A percentile compares a stretch with the other conserved stretches of the same genome.
phyloP scores from a whole-genome alignment of 2,797 vertebrate species.

The Clarias fuscus region DNA sequence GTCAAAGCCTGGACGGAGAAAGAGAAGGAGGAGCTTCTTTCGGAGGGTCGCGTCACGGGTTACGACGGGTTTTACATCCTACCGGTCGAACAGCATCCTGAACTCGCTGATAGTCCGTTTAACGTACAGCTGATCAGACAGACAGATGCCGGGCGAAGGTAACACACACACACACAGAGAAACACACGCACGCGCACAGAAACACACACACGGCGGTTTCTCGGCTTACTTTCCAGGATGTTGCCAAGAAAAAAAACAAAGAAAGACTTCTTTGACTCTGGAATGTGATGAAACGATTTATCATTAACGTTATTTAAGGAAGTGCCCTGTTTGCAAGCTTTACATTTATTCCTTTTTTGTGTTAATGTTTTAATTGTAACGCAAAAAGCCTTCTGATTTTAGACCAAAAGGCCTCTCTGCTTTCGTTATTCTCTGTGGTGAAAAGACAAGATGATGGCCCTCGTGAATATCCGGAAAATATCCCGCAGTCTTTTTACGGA shows the following conservation, averaged over 20 bases:
- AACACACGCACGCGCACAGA: conserved; percentile 44
- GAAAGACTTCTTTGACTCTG: conserved; percentile 51
- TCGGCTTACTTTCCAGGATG: conserved; percentile 39
- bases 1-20: conserved; percentile 88
- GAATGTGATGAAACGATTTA: conserved; percentile 50
- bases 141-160: conserved; percentile 52
- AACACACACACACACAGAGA: conserved; percentile 45
- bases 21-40: conserved; percentile 92
- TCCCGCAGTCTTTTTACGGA: neutral
- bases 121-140: conserved; percentile 94
- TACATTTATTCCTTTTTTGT: conserved; percentile 21
- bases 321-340: conserved; percentile 44
- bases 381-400: conserved; percentile 39
- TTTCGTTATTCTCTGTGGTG: conserved; percentile 5
- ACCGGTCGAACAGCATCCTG: conserved; percentile 93
- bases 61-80: conserved; percentile 96
- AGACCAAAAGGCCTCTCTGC: conserved; percentile 27
- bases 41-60: conserved; percentile 85
- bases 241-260: conserved; percentile 43
- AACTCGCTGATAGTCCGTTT: conserved; percentile 97
- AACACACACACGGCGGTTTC: conserved; percentile 3
- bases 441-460: neutral
- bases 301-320: conserved; percentile 38
- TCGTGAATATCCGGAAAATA: conserved; percentile 6
- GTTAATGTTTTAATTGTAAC: conserved; percentile 36